Evolutionary conservation across 2,797 vertebrate genomes (phyloP).

Genomic region (Setipinna tenuifilis): DNA sequence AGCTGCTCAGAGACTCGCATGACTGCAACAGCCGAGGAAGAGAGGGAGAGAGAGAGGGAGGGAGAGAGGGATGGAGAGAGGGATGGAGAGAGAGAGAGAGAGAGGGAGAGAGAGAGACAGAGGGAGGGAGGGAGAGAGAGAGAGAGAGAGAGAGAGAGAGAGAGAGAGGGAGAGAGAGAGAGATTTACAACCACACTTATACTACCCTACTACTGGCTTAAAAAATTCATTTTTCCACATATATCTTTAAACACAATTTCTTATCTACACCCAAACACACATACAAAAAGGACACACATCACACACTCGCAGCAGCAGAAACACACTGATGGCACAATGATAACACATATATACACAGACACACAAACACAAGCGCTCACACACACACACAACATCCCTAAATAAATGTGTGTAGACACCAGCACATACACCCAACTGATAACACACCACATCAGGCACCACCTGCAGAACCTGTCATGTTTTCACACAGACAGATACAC

Average conservation of each 20-base stretch:
- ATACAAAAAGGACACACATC: neutral
- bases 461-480: neutral
- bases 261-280: neutral
- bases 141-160: constrained; percentile 3
- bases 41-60: neutral
- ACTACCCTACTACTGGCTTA: neutral
- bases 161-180: neutral
- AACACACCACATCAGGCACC: neutral
- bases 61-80: neutral
- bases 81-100: neutral
- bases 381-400: neutral
- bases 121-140: neutral
- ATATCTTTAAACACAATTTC: neutral
- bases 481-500: neutral
- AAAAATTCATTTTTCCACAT: neutral
- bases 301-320: neutral
- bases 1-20: constrained; percentile 64
- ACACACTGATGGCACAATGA: no score
- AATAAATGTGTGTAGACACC: neutral
- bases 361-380: constrained; percentile 37
- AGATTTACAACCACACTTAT: neutral
- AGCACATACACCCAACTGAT: neutral
- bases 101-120: constrained; percentile 26
- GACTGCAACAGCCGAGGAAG: constrained; percentile 59
- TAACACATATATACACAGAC: neutral